Evolutionary conservation across 2,113 vertebrate species (phyloP).

Genomic region (Mormoops blainvillei): DNA sequence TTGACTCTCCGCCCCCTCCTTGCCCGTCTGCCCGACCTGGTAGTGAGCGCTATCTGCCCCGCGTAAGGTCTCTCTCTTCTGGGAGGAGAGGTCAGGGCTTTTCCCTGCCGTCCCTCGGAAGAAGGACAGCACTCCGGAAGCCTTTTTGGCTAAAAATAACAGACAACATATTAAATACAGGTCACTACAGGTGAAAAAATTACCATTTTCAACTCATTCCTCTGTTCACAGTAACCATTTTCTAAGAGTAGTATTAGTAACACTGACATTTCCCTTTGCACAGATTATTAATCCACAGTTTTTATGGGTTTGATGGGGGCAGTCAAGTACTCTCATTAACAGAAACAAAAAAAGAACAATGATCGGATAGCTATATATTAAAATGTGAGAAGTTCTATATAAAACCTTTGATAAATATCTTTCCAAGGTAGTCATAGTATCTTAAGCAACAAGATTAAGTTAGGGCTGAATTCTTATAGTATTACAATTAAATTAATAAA

Average conservation of each 20-base stretch:
- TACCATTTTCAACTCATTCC: conserved; percentile 20
- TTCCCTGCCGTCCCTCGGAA: conserved; percentile 87
- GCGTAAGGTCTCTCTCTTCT: conserved; percentile 87
- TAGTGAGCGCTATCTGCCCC: conserved; percentile 88
- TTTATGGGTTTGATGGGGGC: neutral
- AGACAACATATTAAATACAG: conserved; percentile 38
- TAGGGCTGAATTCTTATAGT: neutral
- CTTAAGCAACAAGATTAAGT: conserved; percentile 26
- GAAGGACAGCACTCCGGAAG: conserved; percentile 85
- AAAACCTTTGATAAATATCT: conserved; percentile 1
- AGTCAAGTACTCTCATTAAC: neutral
- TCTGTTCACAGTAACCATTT: neutral
- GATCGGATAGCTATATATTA: neutral
- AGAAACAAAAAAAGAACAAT: neutral
- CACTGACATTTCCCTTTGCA: neutral
- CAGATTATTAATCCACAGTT: neutral
- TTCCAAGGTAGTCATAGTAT: neutral
- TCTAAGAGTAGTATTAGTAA: neutral
- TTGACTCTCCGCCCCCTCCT: conserved; percentile 83
- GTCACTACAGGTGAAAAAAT: conserved; percentile 14
- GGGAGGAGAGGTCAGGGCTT: conserved; percentile 84
- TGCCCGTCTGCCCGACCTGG: conserved; percentile 85
- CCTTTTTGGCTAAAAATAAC: conserved; percentile 82
- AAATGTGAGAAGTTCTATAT: neutral
- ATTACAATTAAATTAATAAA: conserved; percentile 5